phyloP scores from a whole-genome alignment of 1,140 invertebrate species.

The Ladona fulva region DNA sequence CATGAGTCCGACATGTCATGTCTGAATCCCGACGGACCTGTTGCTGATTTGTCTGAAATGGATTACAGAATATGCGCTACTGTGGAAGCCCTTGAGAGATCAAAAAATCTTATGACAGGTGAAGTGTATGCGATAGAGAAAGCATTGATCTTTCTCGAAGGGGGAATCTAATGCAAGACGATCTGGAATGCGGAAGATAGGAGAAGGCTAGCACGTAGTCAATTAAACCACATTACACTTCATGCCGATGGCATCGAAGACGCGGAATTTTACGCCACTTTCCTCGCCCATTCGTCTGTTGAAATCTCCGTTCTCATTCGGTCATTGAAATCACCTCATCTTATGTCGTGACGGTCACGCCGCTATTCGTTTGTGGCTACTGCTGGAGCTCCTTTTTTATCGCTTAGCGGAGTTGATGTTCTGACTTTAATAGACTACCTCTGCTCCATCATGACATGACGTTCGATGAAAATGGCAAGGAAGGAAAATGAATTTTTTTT shows the following conservation, averaged over 20 bases:
- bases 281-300: too few species aligned
- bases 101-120: neutral
- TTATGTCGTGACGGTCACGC: neutral
- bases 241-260: neutral
- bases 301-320: neutral
- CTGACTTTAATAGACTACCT: too few species aligned
- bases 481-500: too few species aligned
- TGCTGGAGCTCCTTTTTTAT: neutral
- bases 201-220: neutral
- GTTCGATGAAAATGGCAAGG: too few species aligned
- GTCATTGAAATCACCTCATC: neutral
- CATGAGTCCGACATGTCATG: too few species aligned
- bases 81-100: too few species aligned
- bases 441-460: too few species aligned
- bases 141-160: neutral
- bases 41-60: too few species aligned
- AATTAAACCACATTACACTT: constrained; percentile 3
- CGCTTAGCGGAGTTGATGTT: too few species aligned
- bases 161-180: neutral
- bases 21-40: too few species aligned
- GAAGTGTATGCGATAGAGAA: neutral
- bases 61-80: too few species aligned
- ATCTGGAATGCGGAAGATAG: constrained; percentile 1
- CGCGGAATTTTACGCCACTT: too few species aligned
- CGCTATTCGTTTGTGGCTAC: neutral